A percentile compares a stretch with the other conserved stretches of the same genome.
Conservation (phyloP, 2,888 invertebrate genomes). For the Cataglyphis altisquamis region DNA sequence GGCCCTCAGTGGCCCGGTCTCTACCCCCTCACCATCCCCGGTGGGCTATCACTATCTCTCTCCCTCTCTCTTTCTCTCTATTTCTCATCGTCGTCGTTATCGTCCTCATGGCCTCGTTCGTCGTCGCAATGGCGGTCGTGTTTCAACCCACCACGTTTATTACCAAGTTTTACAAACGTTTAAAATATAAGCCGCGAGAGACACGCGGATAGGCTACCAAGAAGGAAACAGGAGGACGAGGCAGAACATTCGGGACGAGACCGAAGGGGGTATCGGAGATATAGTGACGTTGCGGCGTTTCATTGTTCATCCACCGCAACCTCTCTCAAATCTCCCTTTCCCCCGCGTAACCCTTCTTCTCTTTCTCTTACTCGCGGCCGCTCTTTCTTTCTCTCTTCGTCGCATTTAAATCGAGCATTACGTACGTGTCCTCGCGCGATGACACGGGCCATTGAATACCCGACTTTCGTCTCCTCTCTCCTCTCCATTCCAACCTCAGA, state of each 20-base stretch:
- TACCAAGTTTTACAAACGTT: constrained; percentile 79
- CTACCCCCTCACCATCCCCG: constrained; percentile 54
- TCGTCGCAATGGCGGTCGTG: constrained; percentile 40
- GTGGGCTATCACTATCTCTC: constrained; percentile 21
- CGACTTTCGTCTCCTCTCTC: constrained; percentile 64
- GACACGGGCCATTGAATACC: constrained; percentile 78
- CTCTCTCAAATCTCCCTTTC: not conserved
- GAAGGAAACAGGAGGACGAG: constrained; percentile 37
- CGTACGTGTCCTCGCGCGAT: constrained; percentile 67
- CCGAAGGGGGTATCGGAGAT: constrained; percentile 40
- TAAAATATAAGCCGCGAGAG: constrained; percentile 76
- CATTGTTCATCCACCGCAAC: constrained; percentile 72
- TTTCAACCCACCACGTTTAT: constrained; percentile 78
- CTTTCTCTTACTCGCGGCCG: constrained; percentile 6
- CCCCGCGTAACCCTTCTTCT: constrained; percentile 14
- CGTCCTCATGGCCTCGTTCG: constrained; percentile 39
- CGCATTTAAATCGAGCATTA: constrained; percentile 55
- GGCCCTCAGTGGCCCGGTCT: constrained; percentile 80
- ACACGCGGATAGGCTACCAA: constrained; percentile 25
- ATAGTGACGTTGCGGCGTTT: constrained; percentile 55
- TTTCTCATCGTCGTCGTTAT: constrained; percentile 21
- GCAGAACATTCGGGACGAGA: constrained; percentile 6
- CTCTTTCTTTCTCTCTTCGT: constrained; percentile 26
- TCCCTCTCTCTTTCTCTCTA: constrained; percentile 20
- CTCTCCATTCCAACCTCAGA: constrained; percentile 4